A percentile compares a stretch with the other conserved stretches of the same genome.
phyloP scores from a whole-genome alignment of 2,888 invertebrate genomes.

The Ichneumon xanthorius region DNA sequence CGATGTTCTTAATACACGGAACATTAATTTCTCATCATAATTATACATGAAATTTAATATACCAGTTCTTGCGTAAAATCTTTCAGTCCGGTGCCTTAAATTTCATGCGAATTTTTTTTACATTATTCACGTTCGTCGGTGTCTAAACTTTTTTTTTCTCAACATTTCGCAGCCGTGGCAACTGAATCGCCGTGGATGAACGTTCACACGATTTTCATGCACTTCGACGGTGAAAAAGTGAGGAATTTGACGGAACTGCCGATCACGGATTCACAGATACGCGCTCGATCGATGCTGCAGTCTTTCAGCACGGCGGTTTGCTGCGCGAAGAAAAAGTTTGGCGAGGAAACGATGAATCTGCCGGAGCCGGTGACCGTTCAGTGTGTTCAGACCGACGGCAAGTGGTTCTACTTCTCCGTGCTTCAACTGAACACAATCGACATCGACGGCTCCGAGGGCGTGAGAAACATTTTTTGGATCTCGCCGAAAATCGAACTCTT shows the following conservation, averaged over 20 bases:
- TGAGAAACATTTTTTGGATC: slow-evolving; percentile 93
- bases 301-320: slow-evolving; percentile 91
- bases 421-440: slow-evolving; percentile 94
- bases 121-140: too few relatives aligned
- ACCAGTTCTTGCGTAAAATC: too few relatives aligned
- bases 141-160: background rate
- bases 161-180: slow-evolving; percentile 85
- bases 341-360: slow-evolving; percentile 87
- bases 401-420: slow-evolving; percentile 92
- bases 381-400: slow-evolving; percentile 92
- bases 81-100: too few relatives aligned
- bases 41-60: too few relatives aligned
- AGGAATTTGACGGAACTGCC: slow-evolving; percentile 89
- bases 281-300: slow-evolving; percentile 90
- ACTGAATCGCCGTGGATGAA: slow-evolving; percentile 85
- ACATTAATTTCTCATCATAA: too few relatives aligned
- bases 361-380: slow-evolving; percentile 93
- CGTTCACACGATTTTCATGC: slow-evolving; percentile 93
- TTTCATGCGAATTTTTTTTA: too few relatives aligned
- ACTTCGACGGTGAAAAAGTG: slow-evolving; percentile 88
- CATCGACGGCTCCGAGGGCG: slow-evolving; percentile 86
- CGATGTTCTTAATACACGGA: too few relatives aligned
- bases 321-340: slow-evolving; percentile 91
- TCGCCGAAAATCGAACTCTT: slow-evolving; percentile 89
- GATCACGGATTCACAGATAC: slow-evolving; percentile 89